Evolutionary conservation across 1,140 invertebrate genomes (phyloP), one percentile per base, ranked within the genome.

Genomic region (Tetranychus cinnabarinus): DNA sequence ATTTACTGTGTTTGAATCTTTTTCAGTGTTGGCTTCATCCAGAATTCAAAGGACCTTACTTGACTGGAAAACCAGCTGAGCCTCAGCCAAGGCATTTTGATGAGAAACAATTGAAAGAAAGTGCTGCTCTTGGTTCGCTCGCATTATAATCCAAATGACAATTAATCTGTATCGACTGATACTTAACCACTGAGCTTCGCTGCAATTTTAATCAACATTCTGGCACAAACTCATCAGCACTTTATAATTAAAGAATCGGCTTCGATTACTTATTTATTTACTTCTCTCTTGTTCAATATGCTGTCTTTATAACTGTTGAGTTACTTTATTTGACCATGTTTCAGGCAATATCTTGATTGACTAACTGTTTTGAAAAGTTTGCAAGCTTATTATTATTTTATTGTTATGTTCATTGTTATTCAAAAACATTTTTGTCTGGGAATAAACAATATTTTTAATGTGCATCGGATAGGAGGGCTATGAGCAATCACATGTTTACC

Each of bases 1-100:
- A 23, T 31, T 52, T n/a, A n/a, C 8, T 52, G 50, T 31, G 13
- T 31, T 52, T 52, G 7, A 52, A n/a, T 52, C 8, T 52, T n/a
- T 31, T 52, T 52, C 50, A 52, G 68, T 83, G 84, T 2, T 87
- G 90, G 75, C 82, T 79, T 67, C 85, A 89, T 70, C 79, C 85
- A 0, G 88, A 91, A 74, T 93, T 81, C 80, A 78, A 76, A 45
- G 88, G 88, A 65, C 88, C 88, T 36, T 81, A 56, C n/a, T 35
- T 56, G 2, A 34, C n/a, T 52, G 5, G n/a, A 8, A 52, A 52
- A 33, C n/a, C 50, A 52, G 50, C 50, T 52, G 50, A 52, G 23
- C n/a, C 50, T 33, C n/a, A 52, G 8, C 50, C 50, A 8, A 52
- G 50, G 23, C n/a, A 52, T 31, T 52, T 52, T 33, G 31, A 33